Percentiles rank a stretch among this genome's conserved stretches.
Conservation (phyloP, 2,797 vertebrate species). For the Macropodus opercularis region DNA sequence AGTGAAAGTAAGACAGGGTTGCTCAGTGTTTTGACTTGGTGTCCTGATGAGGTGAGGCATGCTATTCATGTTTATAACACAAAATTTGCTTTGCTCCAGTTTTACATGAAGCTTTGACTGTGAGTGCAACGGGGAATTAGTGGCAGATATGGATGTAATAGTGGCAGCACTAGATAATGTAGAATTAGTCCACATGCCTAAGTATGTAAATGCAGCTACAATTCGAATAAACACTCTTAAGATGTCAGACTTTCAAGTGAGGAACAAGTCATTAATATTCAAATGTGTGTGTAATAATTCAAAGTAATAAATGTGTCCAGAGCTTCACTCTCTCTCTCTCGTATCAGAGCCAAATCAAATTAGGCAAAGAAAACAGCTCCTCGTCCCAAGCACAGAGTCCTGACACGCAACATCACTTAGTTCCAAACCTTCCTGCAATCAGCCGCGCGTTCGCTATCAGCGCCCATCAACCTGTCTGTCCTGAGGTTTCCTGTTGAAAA, state of each 20-base stretch:
- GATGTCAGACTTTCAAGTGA: constrained; percentile 4
- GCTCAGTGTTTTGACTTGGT: constrained; percentile 32
- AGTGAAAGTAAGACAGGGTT: constrained; percentile 35
- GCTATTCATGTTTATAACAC: constrained; percentile 27
- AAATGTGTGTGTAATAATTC: constrained; percentile 18
- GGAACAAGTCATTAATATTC: constrained; percentile 14
- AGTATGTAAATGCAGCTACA: constrained; percentile 40
- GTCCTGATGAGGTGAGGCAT: constrained; percentile 31
- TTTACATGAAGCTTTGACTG: constrained; percentile 43
- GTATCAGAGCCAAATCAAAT: constrained; percentile 42
- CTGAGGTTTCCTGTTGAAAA: neutral
- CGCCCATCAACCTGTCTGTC: constrained; percentile 1
- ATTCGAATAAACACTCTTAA: neutral
- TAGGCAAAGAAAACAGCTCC: constrained; percentile 22
- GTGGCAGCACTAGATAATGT: constrained; percentile 24
- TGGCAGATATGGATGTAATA: constrained; percentile 35
- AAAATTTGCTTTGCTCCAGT: constrained; percentile 15
- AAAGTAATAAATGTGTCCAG: constrained; percentile 17
- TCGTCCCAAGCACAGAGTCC: constrained; percentile 9
- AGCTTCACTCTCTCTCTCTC: constrained; percentile 8
- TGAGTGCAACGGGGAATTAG: constrained; percentile 23
- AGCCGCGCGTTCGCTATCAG: constrained; percentile 16
- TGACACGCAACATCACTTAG: constrained; percentile 27
- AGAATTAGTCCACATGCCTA: constrained; percentile 27
- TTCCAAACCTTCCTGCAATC: constrained; percentile 21